Evolutionary conservation across 2,797 vertebrate species (phyloP).

Genomic region (Sebastiscus albofasciatus): DNA sequence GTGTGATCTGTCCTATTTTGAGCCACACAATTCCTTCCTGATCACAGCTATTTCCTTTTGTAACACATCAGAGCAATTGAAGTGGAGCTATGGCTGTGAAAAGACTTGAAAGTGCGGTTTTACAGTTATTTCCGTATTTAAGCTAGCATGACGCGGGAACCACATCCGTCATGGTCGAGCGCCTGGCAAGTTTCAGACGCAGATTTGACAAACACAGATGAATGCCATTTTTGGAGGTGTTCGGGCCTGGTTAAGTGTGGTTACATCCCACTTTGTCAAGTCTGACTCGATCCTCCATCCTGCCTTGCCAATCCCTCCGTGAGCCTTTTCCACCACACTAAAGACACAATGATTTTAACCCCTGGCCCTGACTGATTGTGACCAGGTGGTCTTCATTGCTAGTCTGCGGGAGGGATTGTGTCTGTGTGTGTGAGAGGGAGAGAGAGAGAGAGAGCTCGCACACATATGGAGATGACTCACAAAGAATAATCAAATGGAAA

Average conservation of each 20-base stretch:
- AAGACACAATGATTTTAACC: conserved; percentile 82
- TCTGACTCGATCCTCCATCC: conserved; percentile 34
- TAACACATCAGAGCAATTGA: not conserved
- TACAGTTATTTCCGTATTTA: not conserved
- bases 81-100: conserved; percentile 15
- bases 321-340: conserved; percentile 48
- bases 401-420: conserved; percentile 50
- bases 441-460: conserved; percentile 15
- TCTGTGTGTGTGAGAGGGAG: not conserved
- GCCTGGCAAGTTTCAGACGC: conserved; percentile 3
- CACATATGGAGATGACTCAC: conserved; percentile 69
- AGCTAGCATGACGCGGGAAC: conserved; percentile 34
- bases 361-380: conserved; percentile 72
- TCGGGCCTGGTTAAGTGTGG: conserved; percentile 6
- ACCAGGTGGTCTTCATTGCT: conserved; percentile 72
- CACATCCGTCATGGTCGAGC: conserved; percentile 18
- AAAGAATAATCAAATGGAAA: conserved; percentile 67
- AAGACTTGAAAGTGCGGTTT: conserved; percentile 24
- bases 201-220: not conserved
- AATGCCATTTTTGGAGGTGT: conserved; percentile 39
- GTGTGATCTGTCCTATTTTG: not conserved
- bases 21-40: conserved; percentile 9
- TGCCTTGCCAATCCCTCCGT: conserved; percentile 38
- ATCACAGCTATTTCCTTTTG: conserved; percentile 14
- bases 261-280: conserved; percentile 37